Conservation (phyloP, 1,140 invertebrate genomes). For the Drosophila pachea region DNA sequence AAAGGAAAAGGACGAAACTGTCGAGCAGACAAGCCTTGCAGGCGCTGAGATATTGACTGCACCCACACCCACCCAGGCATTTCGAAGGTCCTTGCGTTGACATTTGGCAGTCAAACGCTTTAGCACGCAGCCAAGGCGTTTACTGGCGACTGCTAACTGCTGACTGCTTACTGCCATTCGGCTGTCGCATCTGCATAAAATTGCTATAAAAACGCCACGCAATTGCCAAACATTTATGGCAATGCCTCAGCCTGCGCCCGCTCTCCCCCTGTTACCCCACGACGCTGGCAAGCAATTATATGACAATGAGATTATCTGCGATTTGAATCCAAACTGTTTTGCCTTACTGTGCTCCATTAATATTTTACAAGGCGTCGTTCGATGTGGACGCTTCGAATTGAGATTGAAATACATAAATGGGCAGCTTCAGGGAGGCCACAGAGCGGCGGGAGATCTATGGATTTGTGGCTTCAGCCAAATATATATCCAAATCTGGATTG, state of each 20-base stretch:
- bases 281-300: slow-evolving; percentile 30
- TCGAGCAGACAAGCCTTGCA: too few relatives aligned
- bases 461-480: too few relatives aligned
- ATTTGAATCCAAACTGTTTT: background rate
- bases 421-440: too few relatives aligned
- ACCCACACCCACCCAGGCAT: slow-evolving; percentile 16
- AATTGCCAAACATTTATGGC: slow-evolving; percentile 79
- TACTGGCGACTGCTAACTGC: slow-evolving; percentile 2
- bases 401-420: too few relatives aligned
- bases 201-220: slow-evolving; percentile 65
- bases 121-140: slow-evolving; percentile 7
- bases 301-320: slow-evolving; percentile 16
- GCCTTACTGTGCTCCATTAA: too few relatives aligned
- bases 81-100: slow-evolving; percentile 57
- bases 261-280: too few relatives aligned
- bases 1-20: background rate
- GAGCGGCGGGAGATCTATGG: background rate
- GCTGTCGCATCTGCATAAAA: slow-evolving; percentile 71
- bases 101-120: slow-evolving; percentile 63
- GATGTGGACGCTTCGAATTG: too few relatives aligned
- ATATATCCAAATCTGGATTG: too few relatives aligned
- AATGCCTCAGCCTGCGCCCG: slow-evolving; percentile 6
- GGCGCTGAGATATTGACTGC: background rate
- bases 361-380: background rate
- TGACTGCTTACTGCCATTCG: slow-evolving; percentile 39